phyloP scores from a whole-genome alignment of 2,797 vertebrate genomes.

The Catostomus latipinnis region DNA sequence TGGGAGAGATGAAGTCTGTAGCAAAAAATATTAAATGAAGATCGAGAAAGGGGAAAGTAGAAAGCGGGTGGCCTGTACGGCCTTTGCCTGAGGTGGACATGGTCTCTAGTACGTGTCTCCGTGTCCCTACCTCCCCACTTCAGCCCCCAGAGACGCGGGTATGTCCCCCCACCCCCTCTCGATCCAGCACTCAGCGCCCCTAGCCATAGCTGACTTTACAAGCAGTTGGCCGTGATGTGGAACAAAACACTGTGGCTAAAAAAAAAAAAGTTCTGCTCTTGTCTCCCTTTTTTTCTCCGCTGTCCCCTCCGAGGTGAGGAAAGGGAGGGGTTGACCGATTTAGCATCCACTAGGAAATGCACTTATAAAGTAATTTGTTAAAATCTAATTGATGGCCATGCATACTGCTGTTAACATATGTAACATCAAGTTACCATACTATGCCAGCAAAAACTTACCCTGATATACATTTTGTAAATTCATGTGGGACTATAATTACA shows the following conservation, averaged over 20 bases:
- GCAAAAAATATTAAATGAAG: conserved; percentile 27
- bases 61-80: conserved; percentile 65
- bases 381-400: conserved; percentile 83
- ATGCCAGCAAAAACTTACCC: too few species aligned
- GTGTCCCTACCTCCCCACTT: conserved; percentile 68
- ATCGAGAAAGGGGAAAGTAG: conserved; percentile 39
- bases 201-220: conserved; percentile 82
- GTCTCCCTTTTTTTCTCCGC: conserved; percentile 62
- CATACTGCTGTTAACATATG: conserved; percentile 56
- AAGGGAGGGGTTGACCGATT: conserved; percentile 76
- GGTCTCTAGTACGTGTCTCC: conserved; percentile 72
- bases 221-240: conserved; percentile 74
- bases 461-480: too few species aligned
- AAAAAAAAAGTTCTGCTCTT: conserved; percentile 58
- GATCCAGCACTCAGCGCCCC: conserved; percentile 61
- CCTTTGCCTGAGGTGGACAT: conserved; percentile 75
- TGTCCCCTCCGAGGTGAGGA: conserved; percentile 38
- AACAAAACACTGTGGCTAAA: conserved; percentile 65
- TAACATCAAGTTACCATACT: too few species aligned
- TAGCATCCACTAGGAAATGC: conserved; percentile 81
- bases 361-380: conserved; percentile 82
- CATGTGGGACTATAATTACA: too few species aligned
- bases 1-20: not conserved
- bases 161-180: conserved; percentile 57
- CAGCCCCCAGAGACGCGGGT: conserved; percentile 67